Base-by-base conservation (phyloP, 1,140 invertebrate genomes). In the Episyrphus balteatus region DNA sequence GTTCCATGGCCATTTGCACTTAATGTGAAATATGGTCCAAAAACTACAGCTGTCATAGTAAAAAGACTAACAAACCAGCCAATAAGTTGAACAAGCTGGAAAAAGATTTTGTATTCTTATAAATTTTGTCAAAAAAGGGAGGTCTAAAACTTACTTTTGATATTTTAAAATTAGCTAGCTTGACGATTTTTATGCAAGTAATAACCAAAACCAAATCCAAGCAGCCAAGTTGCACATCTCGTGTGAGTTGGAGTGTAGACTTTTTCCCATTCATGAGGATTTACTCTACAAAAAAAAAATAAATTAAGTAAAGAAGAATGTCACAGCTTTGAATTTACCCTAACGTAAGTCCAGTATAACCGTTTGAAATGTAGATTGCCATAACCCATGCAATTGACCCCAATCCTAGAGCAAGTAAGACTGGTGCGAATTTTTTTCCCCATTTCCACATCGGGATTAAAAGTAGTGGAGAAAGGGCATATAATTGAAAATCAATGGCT, bases 401-500 rank as follows among this genome's bases (percentile, higher is more conserved):
- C 6, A 61, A 26, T 41, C 56, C 55, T 0, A 55, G 2, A 1
- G 51, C 38, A 8, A 57, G 40, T 2, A 55, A 46, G 12, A 11
- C 50, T 3, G 51, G 47, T 17, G 50, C 51, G 3, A 51, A 54
- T 47, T 47, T 58, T 10, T 46, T 54, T 26, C 72, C 68, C 74
- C 76, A 81, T 47, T 71, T 76, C 74, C 77, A 81, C 18, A 83
- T 61, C 3, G 75, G 73, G 58, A 80, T 80, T 44, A 88, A 74
- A 36, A 92, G 71, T 12, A 87, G 60, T 1, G 86, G 82, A 7
- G 84, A 79, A 7, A 89, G 59, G 39, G 88, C 69, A 61, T 88
- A 88, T 42, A 91, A 72, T 63, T 91, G 88, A 52, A 87, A 87
- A 57, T 92, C 88, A 43, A 86, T 86, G 2, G 86, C 81, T 39